A percentile compares a stretch with the other conserved stretches of the same genome.
phyloP scores from a whole-genome alignment of 2,113 vertebrate genomes.

The Pogona vitticeps region DNA sequence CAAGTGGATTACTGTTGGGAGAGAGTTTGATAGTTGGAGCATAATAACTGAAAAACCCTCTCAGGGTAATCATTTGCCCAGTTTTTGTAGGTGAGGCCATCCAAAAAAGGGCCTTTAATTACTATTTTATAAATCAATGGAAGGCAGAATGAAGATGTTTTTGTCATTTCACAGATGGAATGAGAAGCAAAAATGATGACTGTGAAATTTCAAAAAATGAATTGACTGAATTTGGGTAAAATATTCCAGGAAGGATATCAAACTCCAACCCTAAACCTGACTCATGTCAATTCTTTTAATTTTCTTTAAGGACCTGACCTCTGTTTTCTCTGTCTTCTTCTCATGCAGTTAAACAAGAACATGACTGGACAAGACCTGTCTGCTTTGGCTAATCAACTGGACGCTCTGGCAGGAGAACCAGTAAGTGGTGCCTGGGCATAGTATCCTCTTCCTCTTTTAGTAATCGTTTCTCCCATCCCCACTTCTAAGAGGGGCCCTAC shows the following conservation, averaged over 20 bases:
- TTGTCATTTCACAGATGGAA: background rate
- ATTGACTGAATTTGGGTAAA: background rate
- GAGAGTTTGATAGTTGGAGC: background rate
- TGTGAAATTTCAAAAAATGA: background rate
- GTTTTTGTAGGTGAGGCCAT: background rate
- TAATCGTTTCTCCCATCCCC: background rate
- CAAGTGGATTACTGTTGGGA: background rate
- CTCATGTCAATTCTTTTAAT: background rate
- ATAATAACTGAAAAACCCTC: background rate
- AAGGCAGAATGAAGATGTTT: background rate
- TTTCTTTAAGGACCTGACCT: background rate
- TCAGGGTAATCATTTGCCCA: background rate
- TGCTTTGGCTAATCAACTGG: conserved; percentile 55
- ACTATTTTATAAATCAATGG: background rate
- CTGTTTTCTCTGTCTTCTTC: background rate
- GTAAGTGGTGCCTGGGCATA: conserved; percentile 4
- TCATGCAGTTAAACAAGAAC: conserved; percentile 64
- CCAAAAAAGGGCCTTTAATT: background rate
- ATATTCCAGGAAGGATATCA: background rate
- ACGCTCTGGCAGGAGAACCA: background rate
- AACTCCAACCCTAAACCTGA: background rate
- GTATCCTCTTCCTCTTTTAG: background rate
- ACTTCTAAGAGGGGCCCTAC: background rate
- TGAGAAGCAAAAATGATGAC: background rate
- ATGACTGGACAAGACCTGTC: conserved; percentile 66